phyloP scores from a whole-genome alignment of 2,888 invertebrate species.

The Netelia melanura region DNA sequence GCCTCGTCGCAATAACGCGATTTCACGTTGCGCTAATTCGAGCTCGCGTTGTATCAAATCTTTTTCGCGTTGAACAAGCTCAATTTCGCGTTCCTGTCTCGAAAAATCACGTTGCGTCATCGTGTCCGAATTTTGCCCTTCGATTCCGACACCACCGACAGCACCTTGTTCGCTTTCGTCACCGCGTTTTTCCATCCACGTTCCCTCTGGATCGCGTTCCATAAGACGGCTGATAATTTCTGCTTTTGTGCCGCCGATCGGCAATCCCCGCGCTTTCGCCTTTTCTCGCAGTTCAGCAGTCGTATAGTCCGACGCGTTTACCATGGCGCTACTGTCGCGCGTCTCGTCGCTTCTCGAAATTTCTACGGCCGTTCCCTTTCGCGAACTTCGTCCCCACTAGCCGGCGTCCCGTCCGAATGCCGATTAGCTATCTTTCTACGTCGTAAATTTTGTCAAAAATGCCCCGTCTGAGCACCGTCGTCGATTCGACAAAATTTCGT shows the following conservation, averaged over 20 bases:
- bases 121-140: too few relatives aligned
- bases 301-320: background rate
- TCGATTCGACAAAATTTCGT: constrained; percentile 15
- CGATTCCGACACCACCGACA: too few relatives aligned
- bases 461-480: constrained; percentile 16
- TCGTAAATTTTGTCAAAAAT: background rate
- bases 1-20: background rate
- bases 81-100: constrained; percentile 1
- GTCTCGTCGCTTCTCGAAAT: constrained; percentile 10
- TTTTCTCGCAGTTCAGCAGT: constrained; percentile 5
- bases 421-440: background rate
- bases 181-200: background rate
- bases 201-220: constrained; percentile 12
- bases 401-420: too few relatives aligned
- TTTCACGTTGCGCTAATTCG: constrained; percentile 13
- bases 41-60: constrained; percentile 34
- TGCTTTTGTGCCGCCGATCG: constrained; percentile 18
- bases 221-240: constrained; percentile 17
- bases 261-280: background rate
- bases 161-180: background rate
- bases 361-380: constrained; percentile 4
- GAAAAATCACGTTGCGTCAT: too few relatives aligned
- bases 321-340: background rate
- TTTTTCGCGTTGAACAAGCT: constrained; percentile 14
- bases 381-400: too few relatives aligned